Conservation (phyloP, 2,113 vertebrate species). For the Hypanus sabinus region DNA sequence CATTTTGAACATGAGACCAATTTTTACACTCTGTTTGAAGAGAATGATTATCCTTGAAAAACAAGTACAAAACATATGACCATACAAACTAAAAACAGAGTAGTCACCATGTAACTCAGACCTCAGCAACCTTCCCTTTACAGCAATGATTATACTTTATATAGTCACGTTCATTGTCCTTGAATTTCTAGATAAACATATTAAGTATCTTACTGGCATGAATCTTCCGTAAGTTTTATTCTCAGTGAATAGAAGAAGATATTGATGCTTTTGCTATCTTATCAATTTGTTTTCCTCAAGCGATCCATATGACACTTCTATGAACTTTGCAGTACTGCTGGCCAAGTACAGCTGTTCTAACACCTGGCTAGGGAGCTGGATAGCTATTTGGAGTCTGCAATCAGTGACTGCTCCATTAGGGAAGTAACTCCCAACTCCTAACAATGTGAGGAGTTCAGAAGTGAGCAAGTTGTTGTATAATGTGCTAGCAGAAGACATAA, state of each 20-base stretch:
- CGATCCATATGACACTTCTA: background rate
- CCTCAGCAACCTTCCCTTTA: too few species aligned
- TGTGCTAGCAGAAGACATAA: background rate
- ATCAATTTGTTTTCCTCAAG: background rate
- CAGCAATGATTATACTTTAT: background rate
- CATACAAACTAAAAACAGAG: too few species aligned
- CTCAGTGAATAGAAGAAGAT: background rate
- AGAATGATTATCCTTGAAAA: background rate
- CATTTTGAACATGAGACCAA: slow-evolving; percentile 4
- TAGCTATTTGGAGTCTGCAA: background rate
- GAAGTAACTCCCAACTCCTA: slow-evolving; percentile 27
- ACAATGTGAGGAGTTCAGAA: slow-evolving; percentile 17
- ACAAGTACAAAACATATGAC: background rate
- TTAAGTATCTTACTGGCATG: background rate
- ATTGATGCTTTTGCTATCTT: background rate
- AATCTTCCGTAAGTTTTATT: background rate
- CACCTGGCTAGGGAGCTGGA: background rate
- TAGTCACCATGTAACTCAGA: too few species aligned
- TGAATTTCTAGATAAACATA: background rate
- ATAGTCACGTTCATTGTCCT: background rate
- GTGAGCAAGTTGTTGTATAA: background rate
- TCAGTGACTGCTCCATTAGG: background rate
- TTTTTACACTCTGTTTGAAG: slow-evolving; percentile 9
- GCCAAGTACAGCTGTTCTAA: background rate
- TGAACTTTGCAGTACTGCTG: background rate